phyloP scores from a whole-genome alignment of 1,140 invertebrate genomes.

The Adoxophyes honmai region DNA sequence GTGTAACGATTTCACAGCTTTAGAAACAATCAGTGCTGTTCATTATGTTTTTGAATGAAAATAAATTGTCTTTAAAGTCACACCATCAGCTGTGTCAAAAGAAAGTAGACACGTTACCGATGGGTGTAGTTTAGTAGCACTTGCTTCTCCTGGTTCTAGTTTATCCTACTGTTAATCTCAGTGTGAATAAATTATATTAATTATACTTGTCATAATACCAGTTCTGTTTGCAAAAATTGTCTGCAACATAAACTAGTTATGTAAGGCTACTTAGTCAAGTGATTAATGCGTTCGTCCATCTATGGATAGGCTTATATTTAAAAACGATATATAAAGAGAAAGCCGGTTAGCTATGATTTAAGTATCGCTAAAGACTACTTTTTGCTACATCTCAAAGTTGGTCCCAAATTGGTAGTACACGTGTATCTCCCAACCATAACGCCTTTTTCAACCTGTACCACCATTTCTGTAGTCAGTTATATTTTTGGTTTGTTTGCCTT shows the following conservation, averaged over 20 bases:
- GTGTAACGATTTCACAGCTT: too few relatives aligned
- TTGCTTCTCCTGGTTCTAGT: too few relatives aligned
- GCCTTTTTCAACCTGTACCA: neutral
- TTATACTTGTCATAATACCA: neutral
- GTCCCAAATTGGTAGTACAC: neutral
- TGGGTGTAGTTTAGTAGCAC: too few relatives aligned
- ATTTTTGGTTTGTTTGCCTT: neutral
- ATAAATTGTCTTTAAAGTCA: too few relatives aligned
- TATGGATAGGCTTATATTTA: slow-evolving; percentile 4
- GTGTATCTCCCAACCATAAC: neutral
- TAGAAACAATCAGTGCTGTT: too few relatives aligned
- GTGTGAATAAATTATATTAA: neutral
- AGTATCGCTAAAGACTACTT: neutral
- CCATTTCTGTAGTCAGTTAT: neutral
- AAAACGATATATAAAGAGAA: neutral
- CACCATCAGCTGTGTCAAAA: too few relatives aligned
- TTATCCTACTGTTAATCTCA: neutral
- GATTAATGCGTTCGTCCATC: slow-evolving; percentile 9
- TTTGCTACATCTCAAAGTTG: neutral
- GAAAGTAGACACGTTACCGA: too few relatives aligned
- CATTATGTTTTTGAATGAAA: too few relatives aligned
- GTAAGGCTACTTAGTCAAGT: neutral
- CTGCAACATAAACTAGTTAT: slow-evolving; percentile 9
- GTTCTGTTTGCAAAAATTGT: neutral
- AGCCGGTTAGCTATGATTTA: neutral